These are phyloP conservation scores for Picus viridis DNA, from an alignment of 2,797 vertebrate species.

Conservation along the genomic window DNA sequence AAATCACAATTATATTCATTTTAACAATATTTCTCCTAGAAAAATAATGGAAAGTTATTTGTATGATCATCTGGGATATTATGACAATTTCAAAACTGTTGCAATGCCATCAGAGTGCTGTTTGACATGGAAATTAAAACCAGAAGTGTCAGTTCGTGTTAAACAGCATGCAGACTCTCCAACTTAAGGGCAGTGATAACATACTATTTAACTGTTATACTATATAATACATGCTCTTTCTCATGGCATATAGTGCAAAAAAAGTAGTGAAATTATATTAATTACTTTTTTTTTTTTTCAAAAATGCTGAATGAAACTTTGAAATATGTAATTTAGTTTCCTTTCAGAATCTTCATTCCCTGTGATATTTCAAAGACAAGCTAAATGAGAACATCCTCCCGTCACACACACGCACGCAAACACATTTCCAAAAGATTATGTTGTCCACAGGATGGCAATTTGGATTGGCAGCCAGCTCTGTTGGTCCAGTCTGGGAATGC, in stretches of 20 bases:
- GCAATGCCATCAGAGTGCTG: not conserved
- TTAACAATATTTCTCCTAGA: conserved; percentile 15
- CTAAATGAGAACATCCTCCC: not conserved
- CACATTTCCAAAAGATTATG: not conserved
- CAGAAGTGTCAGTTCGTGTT: not conserved
- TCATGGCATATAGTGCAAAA: not conserved
- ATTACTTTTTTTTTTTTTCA: fast-evolving
- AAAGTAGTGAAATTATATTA: not conserved
- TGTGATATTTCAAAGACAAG: not conserved
- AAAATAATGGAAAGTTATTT: not conserved
- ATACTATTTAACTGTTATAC: not conserved
- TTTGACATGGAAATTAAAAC: conserved; percentile 4
- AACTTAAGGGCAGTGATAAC: not conserved
- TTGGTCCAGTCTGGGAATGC: not conserved
- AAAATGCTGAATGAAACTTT: not conserved
- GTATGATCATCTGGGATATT: conserved; percentile 7
- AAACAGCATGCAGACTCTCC: not conserved
- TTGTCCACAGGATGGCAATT: not conserved
- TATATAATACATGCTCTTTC: not conserved
- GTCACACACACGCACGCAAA: not conserved
- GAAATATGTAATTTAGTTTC: not conserved
- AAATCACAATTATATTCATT: conserved; percentile 32
- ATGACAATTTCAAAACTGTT: conserved; percentile 30
- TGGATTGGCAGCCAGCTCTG: not conserved
- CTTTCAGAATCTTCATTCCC: not conserved